Conservation (phyloP, 2,888 invertebrate species). For the Dasypolia templi region DNA sequence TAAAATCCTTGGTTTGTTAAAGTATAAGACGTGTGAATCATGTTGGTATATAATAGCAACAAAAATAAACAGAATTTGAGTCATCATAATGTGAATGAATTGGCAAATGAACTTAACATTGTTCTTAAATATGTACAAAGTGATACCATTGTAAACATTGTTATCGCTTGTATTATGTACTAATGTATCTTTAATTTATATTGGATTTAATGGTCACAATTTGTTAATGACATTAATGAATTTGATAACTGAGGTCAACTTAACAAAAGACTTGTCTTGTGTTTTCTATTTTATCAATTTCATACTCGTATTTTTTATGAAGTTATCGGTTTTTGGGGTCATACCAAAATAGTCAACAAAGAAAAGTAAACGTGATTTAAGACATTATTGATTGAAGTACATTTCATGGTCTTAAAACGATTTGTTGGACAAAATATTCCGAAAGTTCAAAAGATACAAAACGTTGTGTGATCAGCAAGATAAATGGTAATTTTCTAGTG, state of each 20-base stretch:
- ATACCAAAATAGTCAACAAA: neutral
- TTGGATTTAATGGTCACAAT: constrained; percentile 50
- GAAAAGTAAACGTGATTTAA: neutral
- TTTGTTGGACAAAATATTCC: neutral
- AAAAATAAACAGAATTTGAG: constrained; percentile 73
- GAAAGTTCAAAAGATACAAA: neutral
- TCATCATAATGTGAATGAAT: constrained; percentile 70
- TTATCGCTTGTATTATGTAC: constrained; percentile 65
- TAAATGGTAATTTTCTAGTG: constrained; percentile 23
- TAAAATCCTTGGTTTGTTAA: constrained; percentile 25
- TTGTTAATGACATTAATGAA: constrained; percentile 58
- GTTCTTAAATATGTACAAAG: constrained; percentile 61
- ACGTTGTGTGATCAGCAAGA: constrained; percentile 29
- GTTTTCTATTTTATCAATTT: constrained; percentile 43
- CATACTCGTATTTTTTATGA: constrained; percentile 7
- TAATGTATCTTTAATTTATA: constrained; percentile 54
- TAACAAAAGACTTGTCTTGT: constrained; percentile 31
- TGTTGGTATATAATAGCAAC: constrained; percentile 35
- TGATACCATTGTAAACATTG: constrained; percentile 74
- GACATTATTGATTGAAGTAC: neutral
- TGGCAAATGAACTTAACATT: constrained; percentile 67
- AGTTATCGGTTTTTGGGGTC: constrained; percentile 1
- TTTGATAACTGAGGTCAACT: constrained; percentile 50
- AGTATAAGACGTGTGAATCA: constrained; percentile 49
- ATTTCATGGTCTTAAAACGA: neutral